Evolutionary conservation across 2,888 invertebrate species (phyloP).

Genomic region (Cryptus viduatorius): DNA sequence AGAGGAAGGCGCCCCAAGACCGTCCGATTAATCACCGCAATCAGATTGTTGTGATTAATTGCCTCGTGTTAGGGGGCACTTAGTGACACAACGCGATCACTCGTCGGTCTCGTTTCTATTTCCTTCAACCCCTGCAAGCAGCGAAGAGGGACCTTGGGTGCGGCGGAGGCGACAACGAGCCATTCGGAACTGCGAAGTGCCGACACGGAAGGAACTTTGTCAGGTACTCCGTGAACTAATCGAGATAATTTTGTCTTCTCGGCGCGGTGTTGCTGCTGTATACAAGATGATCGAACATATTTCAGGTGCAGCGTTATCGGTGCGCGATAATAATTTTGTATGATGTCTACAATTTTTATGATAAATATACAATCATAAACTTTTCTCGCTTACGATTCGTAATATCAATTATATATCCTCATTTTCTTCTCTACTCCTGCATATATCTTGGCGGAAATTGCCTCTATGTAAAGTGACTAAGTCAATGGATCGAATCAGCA

Average conservation of each 20-base stretch:
- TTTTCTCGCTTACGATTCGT: neutral
- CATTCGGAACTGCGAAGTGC: slow-evolving; percentile 54
- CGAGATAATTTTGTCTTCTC: slow-evolving; percentile 42
- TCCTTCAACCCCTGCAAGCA: slow-evolving; percentile 12
- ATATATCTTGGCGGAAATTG: neutral
- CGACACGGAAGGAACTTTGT: slow-evolving; percentile 47
- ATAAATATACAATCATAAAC: neutral
- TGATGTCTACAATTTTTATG: slow-evolving; percentile 45
- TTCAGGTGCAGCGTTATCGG: slow-evolving; percentile 43
- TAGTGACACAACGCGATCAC: slow-evolving; percentile 64
- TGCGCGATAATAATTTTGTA: slow-evolving; percentile 28
- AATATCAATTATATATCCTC: neutral
- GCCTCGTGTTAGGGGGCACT: slow-evolving; percentile 62
- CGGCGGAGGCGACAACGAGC: slow-evolving; percentile 43
- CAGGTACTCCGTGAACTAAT: slow-evolving; percentile 25
- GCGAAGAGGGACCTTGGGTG: slow-evolving; percentile 25
- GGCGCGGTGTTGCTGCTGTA: neutral
- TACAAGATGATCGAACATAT: slow-evolving; percentile 46
- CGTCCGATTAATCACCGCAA: slow-evolving; percentile 67
- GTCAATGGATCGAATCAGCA: neutral
- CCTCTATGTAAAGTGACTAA: neutral
- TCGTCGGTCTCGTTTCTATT: slow-evolving; percentile 55
- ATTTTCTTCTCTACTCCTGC: neutral
- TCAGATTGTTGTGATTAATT: slow-evolving; percentile 70
- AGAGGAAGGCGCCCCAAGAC: neutral